Evolutionary conservation across 1,140 invertebrate species (phyloP).

Genomic region (Neoseiulus cucumeris): DNA sequence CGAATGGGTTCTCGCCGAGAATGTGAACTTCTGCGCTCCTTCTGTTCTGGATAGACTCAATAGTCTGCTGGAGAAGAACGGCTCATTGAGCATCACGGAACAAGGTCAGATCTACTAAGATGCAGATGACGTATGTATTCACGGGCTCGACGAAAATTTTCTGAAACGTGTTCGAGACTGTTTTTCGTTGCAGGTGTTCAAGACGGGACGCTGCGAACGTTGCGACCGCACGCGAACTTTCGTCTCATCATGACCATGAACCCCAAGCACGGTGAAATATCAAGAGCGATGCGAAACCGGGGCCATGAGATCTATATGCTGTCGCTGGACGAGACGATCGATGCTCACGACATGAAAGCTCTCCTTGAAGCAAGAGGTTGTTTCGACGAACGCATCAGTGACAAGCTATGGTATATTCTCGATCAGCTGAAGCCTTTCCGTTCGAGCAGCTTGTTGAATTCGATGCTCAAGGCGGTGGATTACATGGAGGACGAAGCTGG

Average conservation of each 20-base stretch:
- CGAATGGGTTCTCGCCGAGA: conserved; percentile 78
- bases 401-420: neutral
- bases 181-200: conserved; percentile 13
- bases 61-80: conserved; percentile 76
- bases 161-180: no score
- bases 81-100: conserved; percentile 72
- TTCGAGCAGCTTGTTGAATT: neutral
- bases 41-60: conserved; percentile 92
- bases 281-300: conserved; percentile 91
- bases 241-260: conserved; percentile 86
- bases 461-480: neutral
- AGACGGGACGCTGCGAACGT: conserved; percentile 44
- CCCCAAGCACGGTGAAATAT: conserved; percentile 82
- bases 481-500: neutral
- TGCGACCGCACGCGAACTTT: conserved; percentile 74
- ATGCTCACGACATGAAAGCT: neutral
- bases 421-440: neutral
- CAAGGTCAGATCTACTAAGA: conserved; percentile 57
- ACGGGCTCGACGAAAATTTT: no score
- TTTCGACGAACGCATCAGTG: neutral
- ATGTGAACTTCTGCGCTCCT: conserved; percentile 88
- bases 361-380: neutral
- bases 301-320: conserved; percentile 46
- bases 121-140: no score
- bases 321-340: neutral